A percentile compares a stretch with the other conserved stretches of the same genome.
Evolutionary conservation across 92 coral and sea anemone species (phyloP).

Genomic region (Porites lobata): DNA sequence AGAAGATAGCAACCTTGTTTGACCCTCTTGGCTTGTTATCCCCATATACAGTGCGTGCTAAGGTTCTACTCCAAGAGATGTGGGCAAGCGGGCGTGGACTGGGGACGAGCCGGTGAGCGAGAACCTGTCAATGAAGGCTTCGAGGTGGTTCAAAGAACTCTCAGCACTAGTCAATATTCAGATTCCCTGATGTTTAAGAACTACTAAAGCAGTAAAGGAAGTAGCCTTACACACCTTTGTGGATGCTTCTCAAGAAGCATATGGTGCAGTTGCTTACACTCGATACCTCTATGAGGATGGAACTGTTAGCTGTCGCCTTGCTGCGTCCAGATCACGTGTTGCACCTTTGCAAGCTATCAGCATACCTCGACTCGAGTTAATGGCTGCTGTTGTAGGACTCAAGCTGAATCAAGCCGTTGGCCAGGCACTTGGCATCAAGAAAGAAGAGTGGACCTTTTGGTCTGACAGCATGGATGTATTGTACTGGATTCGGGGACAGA

Average conservation of each 20-base stretch:
- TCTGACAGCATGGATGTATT: not conserved
- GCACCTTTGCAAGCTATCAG: slow-evolving; percentile 62
- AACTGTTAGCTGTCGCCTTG: slow-evolving; percentile 26
- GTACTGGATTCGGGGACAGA: not conserved
- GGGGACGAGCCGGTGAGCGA: slow-evolving; percentile 65
- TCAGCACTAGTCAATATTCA: slow-evolving; percentile 15
- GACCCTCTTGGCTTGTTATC: too few relatives aligned
- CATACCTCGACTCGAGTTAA: slow-evolving; percentile 64
- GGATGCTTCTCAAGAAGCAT: slow-evolving; percentile 60
- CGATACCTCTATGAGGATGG: slow-evolving; percentile 56
- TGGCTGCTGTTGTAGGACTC: slow-evolving; percentile 63
- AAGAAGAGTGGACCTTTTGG: not conserved
- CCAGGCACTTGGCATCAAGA: not conserved
- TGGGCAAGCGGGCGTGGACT: slow-evolving; percentile 73
- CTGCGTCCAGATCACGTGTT: slow-evolving; percentile 56
- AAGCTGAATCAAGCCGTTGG: slow-evolving; percentile 30
- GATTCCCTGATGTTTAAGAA: slow-evolving; percentile 2
- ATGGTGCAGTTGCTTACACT: slow-evolving; percentile 63
- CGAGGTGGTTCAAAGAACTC: slow-evolving; percentile 54
- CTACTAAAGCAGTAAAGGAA: too few relatives aligned
- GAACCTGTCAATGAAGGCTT: slow-evolving; percentile 9
- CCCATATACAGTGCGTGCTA: slow-evolving; percentile 41
- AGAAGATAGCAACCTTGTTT: too few relatives aligned
- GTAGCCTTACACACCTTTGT: slow-evolving; percentile 22
- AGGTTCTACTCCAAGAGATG: slow-evolving; percentile 51